These are phyloP conservation scores for Anadara kagoshimensis DNA, from an alignment of 1,140 invertebrate species.

Conservation along the genomic window DNA sequence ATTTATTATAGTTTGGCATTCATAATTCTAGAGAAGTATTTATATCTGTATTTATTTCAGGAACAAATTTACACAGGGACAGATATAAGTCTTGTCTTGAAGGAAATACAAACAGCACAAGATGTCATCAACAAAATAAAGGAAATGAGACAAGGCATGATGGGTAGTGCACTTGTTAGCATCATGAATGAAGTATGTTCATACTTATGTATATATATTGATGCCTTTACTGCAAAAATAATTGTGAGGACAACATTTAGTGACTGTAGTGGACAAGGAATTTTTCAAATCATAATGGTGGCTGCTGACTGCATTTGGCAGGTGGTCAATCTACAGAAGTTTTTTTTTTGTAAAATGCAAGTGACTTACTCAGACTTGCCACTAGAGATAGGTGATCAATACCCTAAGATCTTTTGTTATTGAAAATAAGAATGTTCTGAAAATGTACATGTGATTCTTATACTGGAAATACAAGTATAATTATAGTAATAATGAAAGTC, in stretches of 20 bases:
- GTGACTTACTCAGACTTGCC: too few species aligned
- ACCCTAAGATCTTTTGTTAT: not conserved
- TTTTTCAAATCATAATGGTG: not conserved
- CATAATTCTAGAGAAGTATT: conserved; percentile 37
- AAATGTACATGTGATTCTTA: not conserved
- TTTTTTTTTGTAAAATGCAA: too few species aligned
- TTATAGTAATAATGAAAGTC: too few species aligned
- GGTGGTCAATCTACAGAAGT: too few species aligned
- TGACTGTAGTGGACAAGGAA: not conserved
- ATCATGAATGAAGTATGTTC: conserved; percentile 72
- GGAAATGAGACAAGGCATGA: conserved; percentile 76
- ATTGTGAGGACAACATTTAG: not conserved
- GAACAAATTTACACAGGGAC: conserved; percentile 73
- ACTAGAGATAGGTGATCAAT: too few species aligned
- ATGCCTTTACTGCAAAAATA: not conserved
- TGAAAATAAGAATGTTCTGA: not conserved
- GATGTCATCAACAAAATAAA: conserved; percentile 90
- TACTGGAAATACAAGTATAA: not conserved
- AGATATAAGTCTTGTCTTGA: conserved; percentile 70
- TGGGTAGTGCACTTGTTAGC: conserved; percentile 71
- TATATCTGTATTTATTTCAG: not conserved
- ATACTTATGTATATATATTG: too few species aligned
- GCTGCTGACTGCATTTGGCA: too few species aligned
- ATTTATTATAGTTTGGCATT: not conserved
- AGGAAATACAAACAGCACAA: conserved; percentile 71